Percentiles rank a stretch among this genome's conserved stretches.
phyloP scores from a whole-genome alignment of 2,888 invertebrate species.

The Ectemnius continuus region DNA sequence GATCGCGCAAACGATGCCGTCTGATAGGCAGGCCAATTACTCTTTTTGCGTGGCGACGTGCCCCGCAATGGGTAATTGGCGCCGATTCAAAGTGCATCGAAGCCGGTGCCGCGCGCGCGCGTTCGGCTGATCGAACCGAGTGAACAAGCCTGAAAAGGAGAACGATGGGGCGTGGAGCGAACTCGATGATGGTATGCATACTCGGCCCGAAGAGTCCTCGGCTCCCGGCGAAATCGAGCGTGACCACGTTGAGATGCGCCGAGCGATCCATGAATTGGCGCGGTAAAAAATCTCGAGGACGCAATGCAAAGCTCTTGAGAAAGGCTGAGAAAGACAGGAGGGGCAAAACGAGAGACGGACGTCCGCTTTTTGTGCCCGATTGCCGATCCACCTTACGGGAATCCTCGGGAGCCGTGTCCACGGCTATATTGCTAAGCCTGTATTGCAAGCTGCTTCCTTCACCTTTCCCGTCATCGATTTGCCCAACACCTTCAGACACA shows the following conservation, averaged over 20 bases:
- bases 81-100: slow-evolving; percentile 31
- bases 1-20: slow-evolving; percentile 46
- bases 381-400: slow-evolving; percentile 41
- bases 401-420: slow-evolving; percentile 32
- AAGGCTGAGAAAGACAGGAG: no score
- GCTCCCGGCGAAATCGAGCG: slow-evolving; percentile 59
- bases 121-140: slow-evolving; percentile 1
- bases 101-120: slow-evolving; percentile 14
- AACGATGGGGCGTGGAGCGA: slow-evolving; percentile 13
- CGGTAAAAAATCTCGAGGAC: slow-evolving; percentile 42
- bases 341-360: slow-evolving; percentile 22
- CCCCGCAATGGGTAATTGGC: slow-evolving; percentile 50
- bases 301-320: slow-evolving; percentile 41
- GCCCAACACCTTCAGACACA: no score
- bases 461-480: slow-evolving; percentile 41
- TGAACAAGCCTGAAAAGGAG: slow-evolving; percentile 3
- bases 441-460: slow-evolving; percentile 14
- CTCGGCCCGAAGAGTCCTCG: slow-evolving; percentile 14
- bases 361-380: slow-evolving; percentile 37
- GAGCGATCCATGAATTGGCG: slow-evolving; percentile 39
- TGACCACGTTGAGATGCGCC: slow-evolving; percentile 50
- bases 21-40: slow-evolving; percentile 31
- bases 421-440: neutral
- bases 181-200: slow-evolving; percentile 4
- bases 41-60: slow-evolving; percentile 46